These are phyloP conservation scores for Chouioia cunea DNA, from an alignment of 2,888 invertebrate species.

Conservation along the genomic window DNA sequence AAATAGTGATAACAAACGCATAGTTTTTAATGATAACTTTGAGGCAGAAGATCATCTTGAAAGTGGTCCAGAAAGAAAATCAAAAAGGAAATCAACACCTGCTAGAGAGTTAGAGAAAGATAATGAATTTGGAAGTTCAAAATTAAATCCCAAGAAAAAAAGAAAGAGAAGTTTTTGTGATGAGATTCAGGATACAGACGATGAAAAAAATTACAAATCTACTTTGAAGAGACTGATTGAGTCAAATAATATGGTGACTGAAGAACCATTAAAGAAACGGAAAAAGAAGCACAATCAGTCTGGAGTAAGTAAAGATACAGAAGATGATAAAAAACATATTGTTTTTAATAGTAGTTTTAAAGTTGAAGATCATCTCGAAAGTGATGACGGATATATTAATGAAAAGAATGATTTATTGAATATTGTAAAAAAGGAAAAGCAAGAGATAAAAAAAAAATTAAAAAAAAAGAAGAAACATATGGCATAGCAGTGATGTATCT, in stretches of 20 bases:
- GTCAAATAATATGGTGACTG: slow-evolving; percentile 9
- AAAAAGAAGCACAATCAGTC: slow-evolving; percentile 47
- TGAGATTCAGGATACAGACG: slow-evolving; percentile 7
- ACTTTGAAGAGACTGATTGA: background rate
- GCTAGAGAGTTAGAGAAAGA: slow-evolving; percentile 17
- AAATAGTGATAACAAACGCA: slow-evolving; percentile 36
- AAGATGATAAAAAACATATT: slow-evolving; percentile 22
- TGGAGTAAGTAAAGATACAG: slow-evolving; percentile 11
- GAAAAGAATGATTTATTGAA: background rate
- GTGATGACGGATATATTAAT: background rate
- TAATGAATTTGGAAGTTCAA: slow-evolving; percentile 25
- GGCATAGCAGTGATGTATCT: background rate
- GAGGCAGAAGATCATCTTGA: slow-evolving; percentile 30
- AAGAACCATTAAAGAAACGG: slow-evolving; percentile 30
- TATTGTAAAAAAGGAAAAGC: slow-evolving; percentile 1
- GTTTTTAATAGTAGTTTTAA: too few relatives aligned
- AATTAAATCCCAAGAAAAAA: slow-evolving; percentile 9
- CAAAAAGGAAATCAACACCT: slow-evolving; percentile 16
- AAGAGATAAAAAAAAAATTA: slow-evolving; percentile 1
- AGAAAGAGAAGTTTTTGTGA: slow-evolving; percentile 3
- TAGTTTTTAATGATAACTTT: slow-evolving; percentile 38
- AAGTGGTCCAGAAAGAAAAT: slow-evolving; percentile 21
- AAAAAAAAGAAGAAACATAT: slow-evolving; percentile 9
- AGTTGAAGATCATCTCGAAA: background rate
- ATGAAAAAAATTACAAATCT: slow-evolving; percentile 22